Base-by-base conservation (phyloP, 2,888 invertebrate genomes). In the Acleris literana region DNA sequence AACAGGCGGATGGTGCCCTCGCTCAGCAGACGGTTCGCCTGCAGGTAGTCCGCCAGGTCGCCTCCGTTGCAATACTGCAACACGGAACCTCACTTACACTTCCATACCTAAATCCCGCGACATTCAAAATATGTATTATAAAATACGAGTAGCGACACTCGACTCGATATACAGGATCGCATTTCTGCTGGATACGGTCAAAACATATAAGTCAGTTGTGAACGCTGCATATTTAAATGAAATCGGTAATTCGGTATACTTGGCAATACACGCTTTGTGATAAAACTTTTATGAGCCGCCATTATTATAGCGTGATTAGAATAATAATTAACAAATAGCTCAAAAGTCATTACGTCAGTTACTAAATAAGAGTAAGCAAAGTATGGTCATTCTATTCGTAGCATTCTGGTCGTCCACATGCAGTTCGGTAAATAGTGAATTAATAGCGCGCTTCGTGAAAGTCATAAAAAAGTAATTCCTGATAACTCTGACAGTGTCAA, bases 1-100 rank as follows among this genome's bases (percentile, higher is more conserved):
- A 99, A 99, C 77, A 98, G 93, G 70, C 98, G 94, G 79, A 99
- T 99, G 5, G 99, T 99, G 84, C 98, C 98, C 92, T 99, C 99
- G 88, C 98, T 99, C 52, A 99, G 94, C 55, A 98, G 98, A 68
- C 98, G 97, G 92, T 99, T 99, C 56, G 95, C 95, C 84, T 95
- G 95, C 74, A 99, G 94, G 93, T 99, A 99, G 93, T 99, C 99
- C 20, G 99, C 99, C 87, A 99, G 93, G 92, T 99, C 99, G 22
- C 99, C 99, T 57, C 99, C 99, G 94, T 99, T 99, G 93, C 99
- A 99, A 91, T 98, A 99, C 97, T 98, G 92, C 17, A 61, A 56
- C 13, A n/a, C 46, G 13, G 39, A 53, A 46, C 7, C 11, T 52
- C 18, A 20, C 16, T 33, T 44, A 62, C 39, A 39, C 39, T 13